phyloP scores from a whole-genome alignment of 2,797 vertebrate genomes.

The Rhinophrynus dorsalis region DNA sequence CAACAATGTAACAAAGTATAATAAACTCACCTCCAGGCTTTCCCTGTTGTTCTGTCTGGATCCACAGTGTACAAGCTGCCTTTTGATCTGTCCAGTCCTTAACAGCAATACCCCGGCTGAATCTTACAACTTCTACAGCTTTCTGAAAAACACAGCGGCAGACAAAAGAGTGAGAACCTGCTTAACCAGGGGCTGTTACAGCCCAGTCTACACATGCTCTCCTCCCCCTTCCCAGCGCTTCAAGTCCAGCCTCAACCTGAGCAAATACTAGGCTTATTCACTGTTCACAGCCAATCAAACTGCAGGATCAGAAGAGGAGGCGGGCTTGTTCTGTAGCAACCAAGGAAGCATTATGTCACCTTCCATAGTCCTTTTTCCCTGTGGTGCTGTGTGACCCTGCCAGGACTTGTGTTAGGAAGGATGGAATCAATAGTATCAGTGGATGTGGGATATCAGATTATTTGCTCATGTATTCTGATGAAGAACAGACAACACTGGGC shows the following conservation, averaged over 20 bases:
- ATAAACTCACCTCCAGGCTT: constrained; percentile 6
- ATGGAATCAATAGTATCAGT: not conserved
- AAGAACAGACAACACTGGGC: too few species aligned
- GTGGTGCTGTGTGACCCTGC: not conserved
- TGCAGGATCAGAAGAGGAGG: not conserved
- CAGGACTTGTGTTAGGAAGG: not conserved
- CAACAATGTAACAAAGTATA: not conserved
- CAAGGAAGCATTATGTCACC: constrained; percentile 35
- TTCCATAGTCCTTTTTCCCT: not conserved
- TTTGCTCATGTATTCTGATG: too few species aligned
- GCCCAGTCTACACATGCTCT: constrained; percentile 34
- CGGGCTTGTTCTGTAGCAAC: constrained; percentile 18
- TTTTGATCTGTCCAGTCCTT: not conserved
- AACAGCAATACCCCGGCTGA: not conserved
- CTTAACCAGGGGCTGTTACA: constrained; percentile 28
- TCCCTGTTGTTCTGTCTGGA: not conserved
- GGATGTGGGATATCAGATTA: too few species aligned
- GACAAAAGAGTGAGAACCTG: constrained; percentile 45
- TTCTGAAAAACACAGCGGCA: constrained; percentile 15
- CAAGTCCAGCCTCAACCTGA: constrained; percentile 15
- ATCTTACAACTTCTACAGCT: constrained; percentile 5
- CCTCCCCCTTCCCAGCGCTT: constrained; percentile 8
- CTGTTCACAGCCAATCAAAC: constrained; percentile 5
- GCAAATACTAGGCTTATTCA: constrained; percentile 15
- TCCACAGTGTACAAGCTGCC: not conserved